These are phyloP conservation scores for Chaitophorus viminalis DNA, from an alignment of 2,888 invertebrate species.

Conservation along the genomic window DNA sequence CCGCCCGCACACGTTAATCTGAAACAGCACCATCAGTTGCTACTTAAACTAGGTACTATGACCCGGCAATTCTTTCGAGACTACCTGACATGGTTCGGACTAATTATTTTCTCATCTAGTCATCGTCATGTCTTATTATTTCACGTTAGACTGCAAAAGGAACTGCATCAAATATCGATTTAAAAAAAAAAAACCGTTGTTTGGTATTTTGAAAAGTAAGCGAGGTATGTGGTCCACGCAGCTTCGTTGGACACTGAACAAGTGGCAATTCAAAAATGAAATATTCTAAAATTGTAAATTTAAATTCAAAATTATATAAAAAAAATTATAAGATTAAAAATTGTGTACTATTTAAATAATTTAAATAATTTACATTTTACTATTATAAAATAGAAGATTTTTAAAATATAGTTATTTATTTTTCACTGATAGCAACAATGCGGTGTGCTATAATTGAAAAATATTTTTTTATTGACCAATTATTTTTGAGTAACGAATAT, in stretches of 20 bases:
- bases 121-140: neutral
- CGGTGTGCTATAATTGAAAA: neutral
- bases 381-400: too few relatives aligned
- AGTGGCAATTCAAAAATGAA: neutral
- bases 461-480: neutral
- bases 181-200: neutral
- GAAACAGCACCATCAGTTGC: neutral
- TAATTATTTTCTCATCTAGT: constrained; percentile 13
- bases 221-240: neutral
- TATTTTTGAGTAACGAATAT: neutral
- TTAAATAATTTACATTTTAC: too few relatives aligned
- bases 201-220: neutral
- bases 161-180: constrained; percentile 19
- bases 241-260: neutral
- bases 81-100: neutral
- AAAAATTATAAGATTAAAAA: too few relatives aligned
- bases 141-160: neutral
- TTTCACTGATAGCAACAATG: neutral
- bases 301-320: too few relatives aligned
- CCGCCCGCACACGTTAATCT: neutral
- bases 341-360: too few relatives aligned
- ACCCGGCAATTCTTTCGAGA: neutral
- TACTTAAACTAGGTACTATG: neutral
- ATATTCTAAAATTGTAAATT: too few relatives aligned
- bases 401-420: too few relatives aligned